Base-by-base conservation (phyloP, 1,140 invertebrate species). In the Scaptomyza pallida region DNA sequence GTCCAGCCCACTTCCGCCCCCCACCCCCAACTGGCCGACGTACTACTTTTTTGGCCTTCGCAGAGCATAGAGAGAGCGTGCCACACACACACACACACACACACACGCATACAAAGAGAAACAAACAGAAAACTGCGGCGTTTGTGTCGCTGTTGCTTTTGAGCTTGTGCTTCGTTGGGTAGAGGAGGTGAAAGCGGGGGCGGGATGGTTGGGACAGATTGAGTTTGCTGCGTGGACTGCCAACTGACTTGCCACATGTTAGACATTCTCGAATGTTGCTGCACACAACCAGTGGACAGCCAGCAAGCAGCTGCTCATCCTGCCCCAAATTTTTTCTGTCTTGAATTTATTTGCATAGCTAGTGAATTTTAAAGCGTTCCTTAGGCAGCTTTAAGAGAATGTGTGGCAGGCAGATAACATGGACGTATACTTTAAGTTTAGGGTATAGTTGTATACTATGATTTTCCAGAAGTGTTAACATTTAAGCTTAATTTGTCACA, bases 311-410 rank as follows among this genome's bases (percentile, higher is more conserved):
- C 64, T 50, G 62, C 61, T 71, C 59, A 43, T 54, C 62, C 67
- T 35, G 51, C 56, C n/a, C 35, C 64, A 85, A 85, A 86, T 81
- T 85, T 77, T 86, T 86, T 77, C 54, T 40, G 40, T 68, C 59
- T 80, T 61, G 73, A 56, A 81, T 88, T 81, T 88, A 88, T 86
- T 86, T 86, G 81, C 81, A 81, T 86, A 81, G 73, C 23, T 37
- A n/a, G 55, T 41, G 60, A 48, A 64, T 60, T n/a, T 81, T 63
- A 71, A 69, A 78, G 68, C 69, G 54, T 44, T 60, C 8, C 6
- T 8, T 5, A 17, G n/a, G 13, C 55, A 43, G n/a, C 33, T 52
- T 70, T 59, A 56, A 43, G 35, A 33, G 23, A 45, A 4, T n/a
- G 33, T 12, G 44, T 50, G 68, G 60, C 72, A 63, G 59, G 45